Base-by-base conservation (phyloP, 2,888 invertebrate species). In the Drosophila vallismaia region DNA sequence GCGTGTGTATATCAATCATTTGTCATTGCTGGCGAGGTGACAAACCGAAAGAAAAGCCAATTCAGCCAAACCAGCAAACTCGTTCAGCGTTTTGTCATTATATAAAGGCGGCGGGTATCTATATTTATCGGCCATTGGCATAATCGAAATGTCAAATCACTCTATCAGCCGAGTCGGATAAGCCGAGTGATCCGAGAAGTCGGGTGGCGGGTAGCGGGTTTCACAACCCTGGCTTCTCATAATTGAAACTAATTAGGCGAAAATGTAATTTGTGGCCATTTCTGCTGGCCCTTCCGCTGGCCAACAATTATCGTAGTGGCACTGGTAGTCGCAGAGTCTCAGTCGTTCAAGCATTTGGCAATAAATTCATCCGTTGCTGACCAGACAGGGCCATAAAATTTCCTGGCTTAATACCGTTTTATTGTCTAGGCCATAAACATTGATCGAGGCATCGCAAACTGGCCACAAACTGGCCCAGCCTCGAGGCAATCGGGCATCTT, bases 201-300 rank as follows among this genome's bases (percentile, higher is more conserved):
- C 28, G 28, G 28, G 28, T 5, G 28, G 5, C 5, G 28, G 28
- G 28, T 28, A 1, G 28, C 3, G 24, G 45, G 24, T 70, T 70
- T 72, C 70, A 63, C 63, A 70, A 70, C 62, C 31, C 24, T 40
- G 50, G 29, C 40, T 29, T 33, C 55, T 64, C 51, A 42, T 82
- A 85, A 85, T 87, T 87, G 72, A 79, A 82, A 73, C 85, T 81
- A 81, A 81, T 87, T 87, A 85, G 69, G 69, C 67, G 70, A 59
- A 72, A 67, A 71, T 50, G 49, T 56, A 75, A 71, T 73, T 81
- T 81, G 59, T 52, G 58, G 57, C 46, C 49, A 48, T 81, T 78
- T 29, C 33, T 68, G 48, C 5, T 56, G 57, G 60, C 75, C 81
- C 84, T 68, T 79, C 59, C 74, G 77, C 55, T 56, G 70, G 28